phyloP scores from a whole-genome alignment of 1,140 invertebrate species.

The Neuroterus valhalla region DNA sequence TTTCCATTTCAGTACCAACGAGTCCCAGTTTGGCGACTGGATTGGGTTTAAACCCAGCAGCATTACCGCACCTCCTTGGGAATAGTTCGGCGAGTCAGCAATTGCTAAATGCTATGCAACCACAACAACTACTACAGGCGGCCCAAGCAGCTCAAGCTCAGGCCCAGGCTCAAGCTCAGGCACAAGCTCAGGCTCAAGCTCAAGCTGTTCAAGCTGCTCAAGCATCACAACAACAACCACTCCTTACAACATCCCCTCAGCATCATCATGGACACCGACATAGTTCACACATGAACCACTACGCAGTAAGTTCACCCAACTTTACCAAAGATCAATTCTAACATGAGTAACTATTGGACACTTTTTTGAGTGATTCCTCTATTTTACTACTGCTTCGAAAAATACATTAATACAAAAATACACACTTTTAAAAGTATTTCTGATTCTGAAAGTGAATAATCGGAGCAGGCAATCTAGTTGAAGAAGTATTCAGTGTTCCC shows the following conservation, averaged over 20 bases:
- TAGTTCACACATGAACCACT: conserved; percentile 71
- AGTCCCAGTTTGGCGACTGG: conserved; percentile 73
- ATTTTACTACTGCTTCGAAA: too few species aligned
- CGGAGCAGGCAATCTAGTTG: conserved; percentile 57
- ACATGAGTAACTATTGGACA: too few species aligned
- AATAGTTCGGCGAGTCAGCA: conserved; percentile 80
- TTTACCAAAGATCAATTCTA: background rate
- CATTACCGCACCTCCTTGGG: conserved; percentile 81
- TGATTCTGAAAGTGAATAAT: too few species aligned
- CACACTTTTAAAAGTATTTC: too few species aligned
- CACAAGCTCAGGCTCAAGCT: conserved; percentile 60
- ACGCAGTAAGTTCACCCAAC: conserved; percentile 62
- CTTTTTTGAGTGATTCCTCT: too few species aligned
- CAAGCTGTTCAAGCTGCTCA: conserved; percentile 67
- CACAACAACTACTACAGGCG: conserved; percentile 74
- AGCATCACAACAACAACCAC: conserved; percentile 72
- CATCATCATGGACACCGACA: conserved; percentile 71
- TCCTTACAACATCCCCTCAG: conserved; percentile 73
- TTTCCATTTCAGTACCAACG: conserved; percentile 68
- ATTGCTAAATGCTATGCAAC: conserved; percentile 80
- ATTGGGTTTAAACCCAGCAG: conserved; percentile 77
- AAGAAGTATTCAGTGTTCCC: conserved; percentile 56
- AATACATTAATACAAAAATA: too few species aligned
- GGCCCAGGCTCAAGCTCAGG: conserved; percentile 53
- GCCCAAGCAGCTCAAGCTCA: conserved; percentile 66